A percentile compares a stretch with the other conserved stretches of the same genome.
Conservation (phyloP, 2,797 vertebrate genomes). For the Anisognathus igniventris region DNA sequence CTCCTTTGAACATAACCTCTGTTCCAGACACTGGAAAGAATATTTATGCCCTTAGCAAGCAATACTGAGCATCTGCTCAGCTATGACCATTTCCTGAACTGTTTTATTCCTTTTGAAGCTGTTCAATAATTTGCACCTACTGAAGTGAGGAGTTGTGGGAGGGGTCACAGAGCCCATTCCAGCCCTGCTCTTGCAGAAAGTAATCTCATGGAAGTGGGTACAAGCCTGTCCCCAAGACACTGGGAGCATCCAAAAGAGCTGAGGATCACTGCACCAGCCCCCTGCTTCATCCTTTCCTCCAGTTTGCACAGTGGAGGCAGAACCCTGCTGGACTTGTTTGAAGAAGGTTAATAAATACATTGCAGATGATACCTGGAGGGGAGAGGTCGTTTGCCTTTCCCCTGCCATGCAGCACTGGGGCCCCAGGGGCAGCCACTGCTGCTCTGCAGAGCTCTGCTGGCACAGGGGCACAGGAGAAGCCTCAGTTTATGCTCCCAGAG, state of each 20-base stretch:
- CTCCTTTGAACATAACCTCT: constrained; percentile 17
- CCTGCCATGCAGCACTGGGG: neutral
- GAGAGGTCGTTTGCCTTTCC: neutral
- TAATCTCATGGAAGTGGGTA: neutral
- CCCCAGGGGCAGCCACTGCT: neutral
- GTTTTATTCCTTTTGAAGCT: neutral
- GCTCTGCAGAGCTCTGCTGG: constrained; percentile 11
- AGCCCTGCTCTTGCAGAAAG: neutral
- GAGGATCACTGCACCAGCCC: neutral
- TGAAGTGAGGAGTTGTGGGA: neutral
- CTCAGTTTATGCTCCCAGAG: neutral
- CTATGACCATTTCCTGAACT: neutral
- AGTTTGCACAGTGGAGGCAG: neutral
- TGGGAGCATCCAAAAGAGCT: neutral
- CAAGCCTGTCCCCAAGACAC: neutral
- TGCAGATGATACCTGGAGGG: neutral
- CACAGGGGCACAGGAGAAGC: neutral
- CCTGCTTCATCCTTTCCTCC: neutral
- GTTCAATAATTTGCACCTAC: neutral
- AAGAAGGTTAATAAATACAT: constrained; percentile 27
- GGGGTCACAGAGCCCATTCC: neutral
- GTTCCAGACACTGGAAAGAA: neutral
- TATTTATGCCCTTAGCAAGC: neutral
- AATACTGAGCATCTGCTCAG: constrained; percentile 3
- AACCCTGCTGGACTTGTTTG: neutral